Base-by-base conservation (phyloP, 2,888 invertebrate genomes). In the Zygaena filipendulae region DNA sequence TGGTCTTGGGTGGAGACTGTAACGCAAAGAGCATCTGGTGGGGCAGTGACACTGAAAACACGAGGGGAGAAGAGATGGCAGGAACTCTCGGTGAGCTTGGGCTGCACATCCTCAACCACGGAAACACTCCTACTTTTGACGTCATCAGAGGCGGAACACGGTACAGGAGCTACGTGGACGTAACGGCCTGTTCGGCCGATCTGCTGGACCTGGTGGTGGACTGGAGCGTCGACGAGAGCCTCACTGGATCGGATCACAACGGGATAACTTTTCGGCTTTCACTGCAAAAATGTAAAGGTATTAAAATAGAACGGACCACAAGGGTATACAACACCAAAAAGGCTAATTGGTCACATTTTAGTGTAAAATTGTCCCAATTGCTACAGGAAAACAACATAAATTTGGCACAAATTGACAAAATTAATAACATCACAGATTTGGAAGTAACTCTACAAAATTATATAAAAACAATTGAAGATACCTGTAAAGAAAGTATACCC, bases 21-120 rank as follows among this genome's bases (percentile, higher is more conserved):
- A 39, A 39, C 11, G 37, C 38, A 4, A 33, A 31, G 13, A 36
- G 26, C 11, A 5, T 20, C 1, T 40, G 37, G 39, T 45, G 40
- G 45, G 37, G 40, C 0, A 38, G 41, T 29, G 7, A 2, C n/a
- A 20, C 2, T 5, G 11, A 5, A 1, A 36, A 44, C 24, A 8
- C 22, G 2, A 34, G 39, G 16, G 44, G 44, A 3, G 35, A 34
- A 9, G 32, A 25, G 0, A 2, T 40, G 8, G 6, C 8, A 0
- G 33, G 29, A 1, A 2, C 23, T 3, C 11, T 39, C 2, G 28
- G 27, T 0, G 36, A 39, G 7, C 1, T 33, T 0, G 14, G 21
- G 0, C 10, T 34, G n/a, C 23, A 30, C 2, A 8, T 39, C 1
- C 18, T 35, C 1, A 39, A 36, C 23, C 7, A 8, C 2, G 38